Base-by-base conservation (phyloP, 2,797 vertebrate species). In the Sebastiscus albofasciatus region DNA sequence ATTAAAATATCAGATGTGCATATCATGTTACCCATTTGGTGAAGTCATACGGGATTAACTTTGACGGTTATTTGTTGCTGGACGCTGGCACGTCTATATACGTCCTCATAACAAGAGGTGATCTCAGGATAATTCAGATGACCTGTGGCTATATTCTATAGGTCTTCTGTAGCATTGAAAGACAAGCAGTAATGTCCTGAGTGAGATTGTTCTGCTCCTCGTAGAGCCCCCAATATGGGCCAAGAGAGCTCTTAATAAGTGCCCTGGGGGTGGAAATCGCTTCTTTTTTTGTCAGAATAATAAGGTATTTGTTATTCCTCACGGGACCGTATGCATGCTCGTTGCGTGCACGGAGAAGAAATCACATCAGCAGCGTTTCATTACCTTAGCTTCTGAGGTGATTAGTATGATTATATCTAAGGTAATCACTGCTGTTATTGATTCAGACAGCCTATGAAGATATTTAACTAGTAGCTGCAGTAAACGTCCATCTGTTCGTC, bases 261-360 rank as follows among this genome's bases (percentile, higher is more conserved):
- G 61, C 75, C 86, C 81, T n/a, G 13, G 54, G 22, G 79, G 22
- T 36, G 67, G 39, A 78, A 56, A 62, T 16, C 1, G 39, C 36
- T 79, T 78, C 27, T 72, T 55, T 42, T 29, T 74, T 79, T 73
- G 64, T 83, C 56, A 49, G 58, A 79, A 84, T 75, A 83, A 88
- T 75, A 72, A 59, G 55, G 20, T 67, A 69, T 69, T 69, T 72
- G 66, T 84, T 87, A 69, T 83, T 74, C 77, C 42, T 59, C 20
- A 13, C 27, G 34, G 68, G 72, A 61, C 64, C 46, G 18, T 61
- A 39, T 70, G 36, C 61, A 33, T 72, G 31, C 39, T 69, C 7
- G 27, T 36, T 42, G 39, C 6, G 34, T 72, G 14, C 22, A 29
- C 12, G 22, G 29, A 68, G 31, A 60, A 72, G 8, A 69, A 46